Base-by-base conservation (phyloP, 2,113 vertebrate genomes). In the Candoia aspera region DNA sequence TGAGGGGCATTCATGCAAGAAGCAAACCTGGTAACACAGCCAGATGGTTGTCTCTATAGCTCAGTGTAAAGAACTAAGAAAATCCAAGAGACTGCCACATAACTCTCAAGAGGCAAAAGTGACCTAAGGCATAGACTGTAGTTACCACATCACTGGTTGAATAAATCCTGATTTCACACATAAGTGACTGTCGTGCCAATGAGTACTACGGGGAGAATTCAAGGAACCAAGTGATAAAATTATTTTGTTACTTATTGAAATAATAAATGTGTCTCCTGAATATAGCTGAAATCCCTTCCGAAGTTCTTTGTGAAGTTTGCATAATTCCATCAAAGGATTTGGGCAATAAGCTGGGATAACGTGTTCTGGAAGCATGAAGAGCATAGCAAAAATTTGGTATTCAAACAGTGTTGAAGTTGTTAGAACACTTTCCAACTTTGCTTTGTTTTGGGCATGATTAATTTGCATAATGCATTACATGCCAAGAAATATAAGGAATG, bases 31-130 rank as follows among this genome's bases (percentile, higher is more conserved):
- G 11, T 92, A 93, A 90, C 10, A 8, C 86, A 94, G 91, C 59
- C 46, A 91, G 92, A 55, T 94, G n/a, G 84, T 62, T 6, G 1
- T 90, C 64, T 93, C 58, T 85, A 64, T 95, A 37, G 91, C 90
- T 92, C 6, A 73, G 89, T 33, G 19, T 29, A n/a, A 64, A 95
- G 90, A 54, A 42, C 49, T 79, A 86, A 5, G 93, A 92, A 94
- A 93, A 88, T 92, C 87, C 92, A 55, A 0, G 46, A 86, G 26
- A 92, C 88, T 84, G 88, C 13, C 23, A 89, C 93, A 49, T 62
- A 95, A 58, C 92, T 92, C 79, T 94, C 83, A 55, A 86, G 59
- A 92, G 93, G 64, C 87, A 95, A 49, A 94, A 93, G 29, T 93
- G 92, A 94, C 95, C 87, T 29, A 29, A 93, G 93, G 94, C 90